Base-by-base conservation (phyloP, 2,797 vertebrate genomes). In the Acanthurus leucopareius region DNA sequence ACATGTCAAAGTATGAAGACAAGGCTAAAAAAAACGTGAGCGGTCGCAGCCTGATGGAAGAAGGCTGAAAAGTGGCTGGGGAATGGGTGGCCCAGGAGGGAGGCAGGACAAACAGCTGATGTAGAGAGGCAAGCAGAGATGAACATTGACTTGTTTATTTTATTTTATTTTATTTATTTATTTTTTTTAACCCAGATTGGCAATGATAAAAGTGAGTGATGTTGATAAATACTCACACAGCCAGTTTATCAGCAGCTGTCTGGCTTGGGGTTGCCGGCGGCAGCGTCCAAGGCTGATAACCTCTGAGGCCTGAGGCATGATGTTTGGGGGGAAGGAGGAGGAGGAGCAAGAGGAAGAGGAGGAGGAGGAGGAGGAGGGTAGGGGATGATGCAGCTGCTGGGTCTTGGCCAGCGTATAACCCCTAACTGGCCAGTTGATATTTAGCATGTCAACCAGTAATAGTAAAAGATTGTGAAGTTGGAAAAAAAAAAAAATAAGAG, bases 211-310 rank as follows among this genome's bases (percentile, higher is more conserved):
- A 78, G 87, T 89, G 92, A 94, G 88, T 89, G 92, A 93, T 92
- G 92, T 86, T 94, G 93, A 94, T 93, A 93, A 94, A 93, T 91
- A 83, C 81, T 86, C 76, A 49, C 88, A 79, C 75, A 82, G 84
- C 75, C 81, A 64, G 93, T 93, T 93, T 93, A 94, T 94, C 93
- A 92, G 91, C 91, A 90, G 88, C 90, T 93, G 90, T 89, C 91
- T 89, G 88, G 90, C 88, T 78, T 40, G 83, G 86, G 83, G 89
- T 90, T 87, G 91, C 92, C 83, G 70, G 78, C 52, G 75, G 89
- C 89, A 78, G 86, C 88, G 73, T 90, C 86, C 89, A 78, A 66
- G 59, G 77, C 91, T 84, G 92, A 93, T 94, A 90, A 93, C 93
- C 94, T 88, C 89, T 73, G 89, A 87, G 91, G 84, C 88, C 88